Evolutionary conservation across 2,797 vertebrate species (phyloP), one percentile per base, ranked within the genome.

Genomic region (Poecilia velifera): DNA sequence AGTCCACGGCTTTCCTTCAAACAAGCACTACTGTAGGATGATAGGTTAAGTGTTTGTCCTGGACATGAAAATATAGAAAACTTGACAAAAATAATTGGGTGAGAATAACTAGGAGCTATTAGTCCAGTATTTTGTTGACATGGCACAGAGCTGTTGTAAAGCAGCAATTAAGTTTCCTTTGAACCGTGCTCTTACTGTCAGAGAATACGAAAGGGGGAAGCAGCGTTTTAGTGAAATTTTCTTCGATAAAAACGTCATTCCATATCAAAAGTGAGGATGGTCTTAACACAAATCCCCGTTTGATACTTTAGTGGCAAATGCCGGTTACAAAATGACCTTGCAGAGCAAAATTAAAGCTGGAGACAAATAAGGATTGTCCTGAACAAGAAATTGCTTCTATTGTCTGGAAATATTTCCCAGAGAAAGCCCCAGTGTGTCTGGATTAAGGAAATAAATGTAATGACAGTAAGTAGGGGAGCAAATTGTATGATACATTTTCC

Each of bases 331-430:
- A 76, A 79, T 84, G 84, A 90, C 83, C 86, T 84, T 86, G 81
- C 89, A 84, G 76, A 84, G 59, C 64, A 68, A 86, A 87, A 91
- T 90, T 86, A 90, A 25, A 43, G 72, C 77, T 88, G 13, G 74
- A 78, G 83, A 77, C 77, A 80, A 88, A 90, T 83, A 39, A 88
- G 73, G 76, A 28, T 46, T 72, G 49, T 80, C 76, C 77, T 72
- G 64, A 77, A 71, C n/a, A 81, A 84, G 55, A 81, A 89, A 87
- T 62, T 79, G 31, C 6, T 84, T 18, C 73, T 82, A 86, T 84
- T 90, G 83, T 87, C 72, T 79, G 34, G 14, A 74, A 90, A 83
- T 86, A 51, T 84, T 82, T 74, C 76, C 34, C 36, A 77, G 45
- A 88, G 45, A 81, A 43, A 78, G 25, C 59, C 14, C n/a, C 36